Percentiles rank a stretch among this genome's conserved stretches.
Conservation (phyloP, 2,888 invertebrate species). For the Drosophila heteroneura region DNA sequence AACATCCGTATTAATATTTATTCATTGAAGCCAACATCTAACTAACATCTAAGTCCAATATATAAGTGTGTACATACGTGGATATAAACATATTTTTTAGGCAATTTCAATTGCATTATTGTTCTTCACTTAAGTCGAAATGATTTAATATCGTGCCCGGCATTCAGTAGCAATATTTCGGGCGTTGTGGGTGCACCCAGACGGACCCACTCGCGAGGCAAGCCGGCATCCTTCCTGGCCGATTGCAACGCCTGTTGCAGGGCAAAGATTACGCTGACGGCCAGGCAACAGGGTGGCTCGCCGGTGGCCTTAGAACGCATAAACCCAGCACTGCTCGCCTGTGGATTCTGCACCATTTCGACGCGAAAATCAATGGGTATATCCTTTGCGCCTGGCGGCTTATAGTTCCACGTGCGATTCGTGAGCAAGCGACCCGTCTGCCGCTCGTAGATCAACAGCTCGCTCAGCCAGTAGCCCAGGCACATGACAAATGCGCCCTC, state of each 20-base stretch:
- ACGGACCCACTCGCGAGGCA: constrained; percentile 79
- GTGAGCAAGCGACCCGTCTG: constrained; percentile 89
- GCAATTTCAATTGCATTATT: neutral
- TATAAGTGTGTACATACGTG: constrained; percentile 1
- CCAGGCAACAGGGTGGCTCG: constrained; percentile 88
- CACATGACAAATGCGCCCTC: constrained; percentile 93
- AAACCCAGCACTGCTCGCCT: constrained; percentile 88
- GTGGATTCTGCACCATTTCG: constrained; percentile 88
- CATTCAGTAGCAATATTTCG: constrained; percentile 77
- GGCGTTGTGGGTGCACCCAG: constrained; percentile 84
- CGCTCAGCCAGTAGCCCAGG: constrained; percentile 91
- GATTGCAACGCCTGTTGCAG: constrained; percentile 89
- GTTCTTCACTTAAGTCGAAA: constrained; percentile 58
- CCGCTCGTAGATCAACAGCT: constrained; percentile 89
- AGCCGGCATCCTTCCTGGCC: constrained; percentile 88
- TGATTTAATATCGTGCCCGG: constrained; percentile 69
- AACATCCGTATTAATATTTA: neutral
- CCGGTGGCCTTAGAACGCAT: constrained; percentile 91
- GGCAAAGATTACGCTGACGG: constrained; percentile 88
- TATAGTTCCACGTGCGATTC: constrained; percentile 93
- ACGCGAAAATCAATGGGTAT: constrained; percentile 92
- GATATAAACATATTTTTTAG: neutral
- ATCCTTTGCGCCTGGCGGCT: constrained; percentile 91
- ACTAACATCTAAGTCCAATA: neutral
- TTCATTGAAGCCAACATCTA: neutral